Base-by-base conservation (phyloP, 2,113 vertebrate species). In the Dicentrarchus labrax region DNA sequence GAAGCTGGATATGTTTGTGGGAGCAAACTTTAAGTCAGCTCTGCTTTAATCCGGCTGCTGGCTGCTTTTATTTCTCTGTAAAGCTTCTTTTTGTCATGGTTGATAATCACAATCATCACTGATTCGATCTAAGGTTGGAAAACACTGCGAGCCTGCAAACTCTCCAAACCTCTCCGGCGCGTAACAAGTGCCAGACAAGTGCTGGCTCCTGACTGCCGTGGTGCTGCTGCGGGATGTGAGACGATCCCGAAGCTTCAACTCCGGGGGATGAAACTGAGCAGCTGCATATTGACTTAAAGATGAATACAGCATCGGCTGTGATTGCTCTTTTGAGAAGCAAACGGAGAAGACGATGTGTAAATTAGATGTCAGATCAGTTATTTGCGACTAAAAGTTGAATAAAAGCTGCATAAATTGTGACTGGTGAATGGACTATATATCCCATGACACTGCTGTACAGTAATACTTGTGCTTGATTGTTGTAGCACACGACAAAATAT, bases 131-230 rank as follows among this genome's bases (percentile, higher is more conserved):
- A 22, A 50, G 1, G 9, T 16, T 17, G 39, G 4, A 30, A 50
- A 75, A 13, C 21, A 12, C 51, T 4, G 43, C 41, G 11, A 43
- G 24, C 1, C 8, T 10, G 15, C 56, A 10, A 72, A 76, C 59
- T 78, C 43, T 54, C 10, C 24, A 57, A 66, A 66, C 11, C 19
- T 68, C n/a, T 19, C 36, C 41, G 10, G 72, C 62, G 90, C 88
- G 88, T 91, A 91, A 93, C 87, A 89, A 91, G 90, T 90, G 86
- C 89, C 66, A 5, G 39, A 19, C 24, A 22, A 66, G 39, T 1
- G 38, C 24, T 13, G 78, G 48, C 21, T 50, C 6, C 57, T 8
- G 62, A 9, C 45, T 11, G 43, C 64, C 39, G 64, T 4, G 81
- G 48, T n/a, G 68, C 43, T 39, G 65, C 72, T 7, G 66, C 71